Conservation (phyloP, 2,113 vertebrate species). For the Rousettus leschenaultii region DNA sequence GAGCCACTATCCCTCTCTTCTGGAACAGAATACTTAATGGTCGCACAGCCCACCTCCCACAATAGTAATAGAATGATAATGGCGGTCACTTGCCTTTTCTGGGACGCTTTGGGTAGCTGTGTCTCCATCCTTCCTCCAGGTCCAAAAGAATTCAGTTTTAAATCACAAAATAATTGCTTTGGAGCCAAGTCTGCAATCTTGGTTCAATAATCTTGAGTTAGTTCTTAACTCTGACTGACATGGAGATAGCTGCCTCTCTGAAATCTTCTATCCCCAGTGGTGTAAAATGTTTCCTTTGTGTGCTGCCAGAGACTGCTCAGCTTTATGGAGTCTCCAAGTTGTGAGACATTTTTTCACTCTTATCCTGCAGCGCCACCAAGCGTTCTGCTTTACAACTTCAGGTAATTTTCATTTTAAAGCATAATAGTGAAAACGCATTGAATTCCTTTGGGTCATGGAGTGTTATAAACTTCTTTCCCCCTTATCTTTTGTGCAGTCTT, state of each 20-base stretch:
- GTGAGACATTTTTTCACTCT: not conserved
- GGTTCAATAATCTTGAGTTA: not conserved
- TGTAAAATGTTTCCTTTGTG: not conserved
- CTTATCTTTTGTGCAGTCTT: not conserved
- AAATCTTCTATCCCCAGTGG: not conserved
- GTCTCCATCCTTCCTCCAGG: slow-evolving; percentile 7
- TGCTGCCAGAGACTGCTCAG: not conserved
- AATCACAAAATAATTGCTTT: not conserved
- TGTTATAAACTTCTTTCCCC: not conserved
- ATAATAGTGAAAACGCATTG: not conserved
- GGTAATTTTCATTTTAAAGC: slow-evolving; percentile 40
- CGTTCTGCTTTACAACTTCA: slow-evolving; percentile 51
- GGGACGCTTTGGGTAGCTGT: not conserved
- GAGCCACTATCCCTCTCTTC: slow-evolving; percentile 81
- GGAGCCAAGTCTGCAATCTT: not conserved
- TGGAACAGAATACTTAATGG: slow-evolving; percentile 75
- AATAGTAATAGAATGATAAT: slow-evolving; percentile 46
- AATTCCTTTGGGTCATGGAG: not conserved
- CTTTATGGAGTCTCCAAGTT: not conserved
- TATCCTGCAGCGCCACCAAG: slow-evolving; percentile 73
- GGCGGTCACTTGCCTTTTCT: slow-evolving; percentile 68
- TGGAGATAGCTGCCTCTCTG: not conserved
- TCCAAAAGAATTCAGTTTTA: slow-evolving; percentile 4
- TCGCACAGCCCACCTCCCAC: slow-evolving; percentile 44
- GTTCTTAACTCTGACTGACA: not conserved